These are phyloP conservation scores for Drosophila falleni DNA, from an alignment of 2,888 invertebrate species.

Conservation along the genomic window DNA sequence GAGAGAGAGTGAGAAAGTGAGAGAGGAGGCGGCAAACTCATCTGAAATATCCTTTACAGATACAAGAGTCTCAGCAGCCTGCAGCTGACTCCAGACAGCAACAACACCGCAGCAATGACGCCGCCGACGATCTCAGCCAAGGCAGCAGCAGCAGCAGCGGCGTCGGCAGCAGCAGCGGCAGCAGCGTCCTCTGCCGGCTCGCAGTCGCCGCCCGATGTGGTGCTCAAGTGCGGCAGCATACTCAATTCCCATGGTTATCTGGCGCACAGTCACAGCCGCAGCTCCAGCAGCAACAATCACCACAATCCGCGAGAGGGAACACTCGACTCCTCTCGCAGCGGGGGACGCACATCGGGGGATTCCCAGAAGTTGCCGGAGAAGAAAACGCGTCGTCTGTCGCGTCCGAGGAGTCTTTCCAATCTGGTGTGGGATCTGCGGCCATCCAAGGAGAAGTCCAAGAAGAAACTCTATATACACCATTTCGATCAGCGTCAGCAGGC, in stretches of 20 bases:
- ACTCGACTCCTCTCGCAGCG: constrained; percentile 95
- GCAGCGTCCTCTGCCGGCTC: constrained; percentile 32
- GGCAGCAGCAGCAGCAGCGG: constrained; percentile 62
- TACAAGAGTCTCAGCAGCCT: constrained; percentile 86
- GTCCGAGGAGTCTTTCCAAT: constrained; percentile 94
- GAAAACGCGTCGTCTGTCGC: constrained; percentile 91
- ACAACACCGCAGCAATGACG: constrained; percentile 71
- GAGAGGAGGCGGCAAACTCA: not conserved
- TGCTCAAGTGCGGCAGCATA: constrained; percentile 83
- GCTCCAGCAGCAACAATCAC: constrained; percentile 83
- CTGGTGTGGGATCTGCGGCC: constrained; percentile 91
- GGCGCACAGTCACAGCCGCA: constrained; percentile 68
- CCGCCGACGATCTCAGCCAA: constrained; percentile 86
- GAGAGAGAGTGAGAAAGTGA: too few relatives aligned
- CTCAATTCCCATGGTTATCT: constrained; percentile 74
- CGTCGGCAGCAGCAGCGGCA: constrained; percentile 27
- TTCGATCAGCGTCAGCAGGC: constrained; percentile 86
- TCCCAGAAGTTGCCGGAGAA: constrained; percentile 93
- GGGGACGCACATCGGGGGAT: constrained; percentile 94
- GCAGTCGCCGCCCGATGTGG: constrained; percentile 79
- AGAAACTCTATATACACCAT: constrained; percentile 86
- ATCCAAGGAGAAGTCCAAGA: constrained; percentile 86
- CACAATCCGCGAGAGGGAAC: constrained; percentile 89
- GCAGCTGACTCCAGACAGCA: constrained; percentile 85
- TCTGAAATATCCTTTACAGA: constrained; percentile 58